A percentile compares a stretch with the other conserved stretches of the same genome.
These are phyloP conservation scores for Sinohyriopsis cumingii DNA, from an alignment of 2,888 invertebrate species.

Conservation along the genomic window DNA sequence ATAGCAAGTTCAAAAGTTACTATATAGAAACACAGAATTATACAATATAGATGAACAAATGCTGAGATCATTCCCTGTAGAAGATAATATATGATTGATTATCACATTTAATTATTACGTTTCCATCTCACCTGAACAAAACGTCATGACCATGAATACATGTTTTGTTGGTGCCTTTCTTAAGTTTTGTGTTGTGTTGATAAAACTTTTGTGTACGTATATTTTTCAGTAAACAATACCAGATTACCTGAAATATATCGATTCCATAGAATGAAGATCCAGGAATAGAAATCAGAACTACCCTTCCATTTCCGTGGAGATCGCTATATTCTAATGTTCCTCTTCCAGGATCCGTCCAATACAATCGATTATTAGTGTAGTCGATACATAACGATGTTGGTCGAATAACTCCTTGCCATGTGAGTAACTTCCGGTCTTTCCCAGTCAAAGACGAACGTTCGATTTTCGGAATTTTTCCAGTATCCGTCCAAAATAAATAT, in stretches of 20 bases:
- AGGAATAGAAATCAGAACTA: slow-evolving; percentile 12
- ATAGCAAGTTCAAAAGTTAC: too few relatives aligned
- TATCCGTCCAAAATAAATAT: slow-evolving; percentile 29
- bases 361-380: slow-evolving; percentile 9
- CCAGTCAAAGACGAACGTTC: slow-evolving; percentile 23
- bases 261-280: slow-evolving; percentile 21
- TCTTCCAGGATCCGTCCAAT: slow-evolving; percentile 22
- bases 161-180: too few relatives aligned
- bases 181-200: too few relatives aligned
- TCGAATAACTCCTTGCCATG: slow-evolving; percentile 17
- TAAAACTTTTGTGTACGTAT: too few relatives aligned
- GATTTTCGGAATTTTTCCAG: slow-evolving; percentile 17
- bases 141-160: too few relatives aligned
- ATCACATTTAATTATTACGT: too few relatives aligned
- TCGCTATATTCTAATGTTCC: slow-evolving; percentile 20
- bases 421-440: slow-evolving; percentile 13
- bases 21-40: too few relatives aligned
- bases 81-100: too few relatives aligned
- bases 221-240: too few relatives aligned
- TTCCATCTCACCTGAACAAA: too few relatives aligned
- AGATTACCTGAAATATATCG: slow-evolving; percentile 20
- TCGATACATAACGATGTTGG: slow-evolving; percentile 20
- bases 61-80: too few relatives aligned
- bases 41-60: too few relatives aligned
- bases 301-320: slow-evolving; percentile 17